These are phyloP conservation scores for Ceratotherium simum DNA, from an alignment of 2,113 vertebrate genomes.

Conservation along the genomic window DNA sequence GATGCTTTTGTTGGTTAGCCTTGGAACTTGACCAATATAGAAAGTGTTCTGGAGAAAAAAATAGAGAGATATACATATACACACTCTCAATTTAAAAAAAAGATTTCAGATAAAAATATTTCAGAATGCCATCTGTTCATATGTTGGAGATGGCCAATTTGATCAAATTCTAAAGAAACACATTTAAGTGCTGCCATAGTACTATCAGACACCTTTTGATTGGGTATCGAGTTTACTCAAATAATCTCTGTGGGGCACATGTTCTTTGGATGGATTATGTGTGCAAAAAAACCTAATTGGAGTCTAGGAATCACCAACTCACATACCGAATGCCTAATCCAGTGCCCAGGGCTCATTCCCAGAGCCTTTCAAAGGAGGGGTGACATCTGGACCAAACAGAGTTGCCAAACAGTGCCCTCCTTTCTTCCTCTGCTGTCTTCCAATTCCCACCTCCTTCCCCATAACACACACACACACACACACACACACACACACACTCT, in stretches of 20 bases:
- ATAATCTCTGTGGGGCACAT: background rate
- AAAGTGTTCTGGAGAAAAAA: background rate
- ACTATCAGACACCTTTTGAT: background rate
- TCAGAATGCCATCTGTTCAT: constrained; percentile 21
- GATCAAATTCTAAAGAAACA: background rate
- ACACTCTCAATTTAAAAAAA: background rate
- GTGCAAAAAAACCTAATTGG: background rate
- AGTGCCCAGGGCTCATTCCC: background rate
- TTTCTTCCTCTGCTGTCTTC: background rate
- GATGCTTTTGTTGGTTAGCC: background rate
- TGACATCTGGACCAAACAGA: background rate
- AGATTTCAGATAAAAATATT: constrained; percentile 44
- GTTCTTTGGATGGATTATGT: background rate
- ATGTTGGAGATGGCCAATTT: background rate
- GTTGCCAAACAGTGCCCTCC: background rate
- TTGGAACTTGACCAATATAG: background rate
- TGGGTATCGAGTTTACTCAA: background rate
- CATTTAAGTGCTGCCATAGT: background rate
- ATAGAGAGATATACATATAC: too few relatives aligned
- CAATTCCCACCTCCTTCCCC: background rate
- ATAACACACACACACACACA: background rate
- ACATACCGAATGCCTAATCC: background rate
- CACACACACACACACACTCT: background rate
- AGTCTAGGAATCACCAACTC: background rate
- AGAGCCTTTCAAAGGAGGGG: background rate